Conservation (phyloP, 2,888 invertebrate species). For the Flexamia atlantica region DNA sequence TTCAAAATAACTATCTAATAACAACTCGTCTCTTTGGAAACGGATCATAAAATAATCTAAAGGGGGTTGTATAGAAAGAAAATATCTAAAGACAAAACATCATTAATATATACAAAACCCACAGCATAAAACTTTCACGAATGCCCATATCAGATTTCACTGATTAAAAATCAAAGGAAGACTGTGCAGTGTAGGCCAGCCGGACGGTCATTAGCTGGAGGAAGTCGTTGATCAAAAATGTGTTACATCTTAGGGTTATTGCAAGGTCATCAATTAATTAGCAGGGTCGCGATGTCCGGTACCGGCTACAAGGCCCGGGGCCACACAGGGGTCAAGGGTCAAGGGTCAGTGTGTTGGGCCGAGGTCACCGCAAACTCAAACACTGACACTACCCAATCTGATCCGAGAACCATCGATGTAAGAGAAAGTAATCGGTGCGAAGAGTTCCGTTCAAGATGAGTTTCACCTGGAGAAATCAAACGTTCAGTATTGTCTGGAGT, state of each 20-base stretch:
- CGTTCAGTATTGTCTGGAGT: neutral
- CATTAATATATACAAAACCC: neutral
- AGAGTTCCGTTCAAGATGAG: slow-evolving; percentile 41
- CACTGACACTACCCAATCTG: slow-evolving; percentile 19
- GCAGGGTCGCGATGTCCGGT: neutral
- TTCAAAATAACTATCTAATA: too few relatives aligned
- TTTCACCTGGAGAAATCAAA: slow-evolving; percentile 40
- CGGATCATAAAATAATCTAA: too few relatives aligned
- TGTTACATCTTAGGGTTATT: neutral
- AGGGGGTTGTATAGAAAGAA: too few relatives aligned
- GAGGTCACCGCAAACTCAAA: neutral
- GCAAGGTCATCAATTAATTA: neutral
- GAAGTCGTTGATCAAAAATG: neutral
- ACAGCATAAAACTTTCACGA: neutral
- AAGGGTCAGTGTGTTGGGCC: slow-evolving; percentile 30
- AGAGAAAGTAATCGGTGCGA: slow-evolving; percentile 31
- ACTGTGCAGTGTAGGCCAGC: neutral
- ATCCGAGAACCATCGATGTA: slow-evolving; percentile 35
- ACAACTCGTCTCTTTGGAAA: too few relatives aligned
- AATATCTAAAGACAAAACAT: too few relatives aligned
- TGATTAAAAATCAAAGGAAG: slow-evolving; percentile 25
- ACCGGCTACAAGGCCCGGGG: neutral
- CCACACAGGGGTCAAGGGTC: slow-evolving; percentile 1
- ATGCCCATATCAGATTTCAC: neutral
- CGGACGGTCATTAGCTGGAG: neutral